A percentile compares a stretch with the other conserved stretches of the same genome.
phyloP scores from a whole-genome alignment of 2,888 invertebrate species.

The Pristionchus mayeri region DNA sequence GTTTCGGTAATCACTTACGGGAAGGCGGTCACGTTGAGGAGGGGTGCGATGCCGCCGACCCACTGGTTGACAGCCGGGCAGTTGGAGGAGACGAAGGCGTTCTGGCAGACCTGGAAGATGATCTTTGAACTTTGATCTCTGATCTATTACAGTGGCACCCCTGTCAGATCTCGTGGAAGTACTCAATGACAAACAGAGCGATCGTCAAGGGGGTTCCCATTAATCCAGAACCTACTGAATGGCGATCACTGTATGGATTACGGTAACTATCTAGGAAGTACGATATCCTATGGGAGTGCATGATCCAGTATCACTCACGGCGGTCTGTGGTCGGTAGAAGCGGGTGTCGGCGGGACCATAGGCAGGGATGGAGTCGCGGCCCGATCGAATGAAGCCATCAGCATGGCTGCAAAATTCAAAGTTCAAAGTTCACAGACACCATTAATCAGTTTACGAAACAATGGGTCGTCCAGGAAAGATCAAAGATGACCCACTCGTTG shows the following conservation, averaged over 20 bases:
- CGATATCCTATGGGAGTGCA: no score
- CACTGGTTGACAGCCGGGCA: conserved; percentile 68
- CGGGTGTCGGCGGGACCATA: conserved; percentile 55
- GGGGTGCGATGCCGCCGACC: conserved; percentile 74
- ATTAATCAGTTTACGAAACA: no score
- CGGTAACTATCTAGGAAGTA: no score
- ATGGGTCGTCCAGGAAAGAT: no score
- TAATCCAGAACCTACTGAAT: no score
- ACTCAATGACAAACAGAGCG: no score
- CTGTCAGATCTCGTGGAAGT: no score
- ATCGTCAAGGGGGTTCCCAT: no score
- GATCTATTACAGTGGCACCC: background rate
- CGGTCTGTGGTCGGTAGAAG: conserved; percentile 56
- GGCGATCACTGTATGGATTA: no score
- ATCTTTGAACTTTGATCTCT: background rate
- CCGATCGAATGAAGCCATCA: conserved; percentile 62
- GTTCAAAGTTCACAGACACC: no score
- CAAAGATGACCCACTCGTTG: conserved; percentile 14
- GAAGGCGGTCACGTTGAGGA: conserved; percentile 63
- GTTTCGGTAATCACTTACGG: conserved; percentile 54
- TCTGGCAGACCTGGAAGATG: conserved; percentile 66
- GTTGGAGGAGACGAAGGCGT: conserved; percentile 63
- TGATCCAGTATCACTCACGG: conserved; percentile 54
- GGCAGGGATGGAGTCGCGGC: conserved; percentile 55
- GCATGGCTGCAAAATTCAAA: conserved; percentile 56